Evolutionary conservation across 2,113 vertebrate genomes (phyloP), one percentile per base, ranked within the genome.

Genomic region (Jacana jacana): DNA sequence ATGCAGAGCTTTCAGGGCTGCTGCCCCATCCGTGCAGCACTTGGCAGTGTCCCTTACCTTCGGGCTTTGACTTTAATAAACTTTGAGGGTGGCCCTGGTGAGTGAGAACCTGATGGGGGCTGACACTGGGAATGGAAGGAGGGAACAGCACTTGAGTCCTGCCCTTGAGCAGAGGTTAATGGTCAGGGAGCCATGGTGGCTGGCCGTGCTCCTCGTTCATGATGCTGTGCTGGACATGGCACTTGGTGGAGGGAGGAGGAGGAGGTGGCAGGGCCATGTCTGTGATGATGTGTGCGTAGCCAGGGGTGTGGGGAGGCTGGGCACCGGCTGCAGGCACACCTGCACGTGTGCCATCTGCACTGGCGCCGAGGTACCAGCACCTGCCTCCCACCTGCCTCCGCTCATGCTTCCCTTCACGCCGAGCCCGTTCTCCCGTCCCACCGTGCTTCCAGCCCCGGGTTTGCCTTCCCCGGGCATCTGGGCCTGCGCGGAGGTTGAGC

Each of bases 211-310:
- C 28, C 51, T 63, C 1, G 0, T 27, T 55, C 5, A 1, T 3
- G 16, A 37, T 17, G 69, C 70, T 23, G 54, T 6, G 49, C 48
- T 18, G 70, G 81, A 10, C 23, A 24, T 1, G 15, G 37, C 20
- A 4, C 51, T 6, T 0, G 9, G 77, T 33, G 10, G n/a, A 24
- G 27, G 23, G 64, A 7, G 18, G 44, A 25, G 28, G 46, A 24
- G 2, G 8, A 52, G 37, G 49, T n/a, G 75, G 28, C 30, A 3
- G 48, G 33, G 73, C 60, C 2, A 3, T 18, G 33, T 27, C 33
- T 10, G n/a, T 69, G 76, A 42, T 51, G 0, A 22, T 4, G 55
- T 7, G 25, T 25, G 7, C 2, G 0, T 8, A 9, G 7, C 0
- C 37, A 6, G 2, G 31, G 46, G 64, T 0, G 58, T 22, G 70